phyloP scores from a whole-genome alignment of 2,888 invertebrate genomes.

The Hydroisotoma schaefferi region DNA sequence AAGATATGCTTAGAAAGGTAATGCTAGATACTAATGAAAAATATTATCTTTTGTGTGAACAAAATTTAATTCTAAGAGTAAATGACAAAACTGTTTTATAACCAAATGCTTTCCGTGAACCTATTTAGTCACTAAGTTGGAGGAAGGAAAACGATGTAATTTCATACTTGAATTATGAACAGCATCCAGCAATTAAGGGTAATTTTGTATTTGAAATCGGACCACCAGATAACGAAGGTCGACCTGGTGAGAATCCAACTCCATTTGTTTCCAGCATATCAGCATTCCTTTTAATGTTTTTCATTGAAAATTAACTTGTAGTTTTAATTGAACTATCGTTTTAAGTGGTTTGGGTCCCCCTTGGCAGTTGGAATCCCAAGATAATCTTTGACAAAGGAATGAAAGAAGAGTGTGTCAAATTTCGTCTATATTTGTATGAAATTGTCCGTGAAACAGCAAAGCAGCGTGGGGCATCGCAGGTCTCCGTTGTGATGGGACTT shows the following conservation, averaged over 20 bases:
- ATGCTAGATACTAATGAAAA: no score
- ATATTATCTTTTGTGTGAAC: no score
- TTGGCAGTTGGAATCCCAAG: conserved; percentile 23
- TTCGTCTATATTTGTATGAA: conserved; percentile 27
- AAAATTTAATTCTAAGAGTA: no score
- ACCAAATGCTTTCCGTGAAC: not conserved
- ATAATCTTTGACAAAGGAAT: conserved; percentile 25
- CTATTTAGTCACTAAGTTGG: conserved; percentile 26
- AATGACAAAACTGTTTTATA: not conserved
- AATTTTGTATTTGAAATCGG: conserved; percentile 34
- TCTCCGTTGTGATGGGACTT: conserved; percentile 25
- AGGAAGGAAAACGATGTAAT: conserved; percentile 25
- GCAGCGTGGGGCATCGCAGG: conserved; percentile 16
- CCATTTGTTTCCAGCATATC: not conserved
- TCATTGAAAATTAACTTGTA: not conserved
- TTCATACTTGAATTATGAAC: conserved; percentile 20
- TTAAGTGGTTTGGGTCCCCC: conserved; percentile 30
- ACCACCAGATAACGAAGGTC: conserved; percentile 24
- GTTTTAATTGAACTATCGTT: not conserved
- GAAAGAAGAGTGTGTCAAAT: conserved; percentile 31
- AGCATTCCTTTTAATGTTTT: not conserved
- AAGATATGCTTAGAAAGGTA: conserved; percentile 35
- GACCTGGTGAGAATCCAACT: conserved; percentile 22
- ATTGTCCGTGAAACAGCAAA: conserved; percentile 21
- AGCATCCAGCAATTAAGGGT: conserved; percentile 18